Evolutionary conservation across 1,140 invertebrate species (phyloP), one percentile per base, ranked within the genome.

Genomic region (Ostrea denselamellosa): DNA sequence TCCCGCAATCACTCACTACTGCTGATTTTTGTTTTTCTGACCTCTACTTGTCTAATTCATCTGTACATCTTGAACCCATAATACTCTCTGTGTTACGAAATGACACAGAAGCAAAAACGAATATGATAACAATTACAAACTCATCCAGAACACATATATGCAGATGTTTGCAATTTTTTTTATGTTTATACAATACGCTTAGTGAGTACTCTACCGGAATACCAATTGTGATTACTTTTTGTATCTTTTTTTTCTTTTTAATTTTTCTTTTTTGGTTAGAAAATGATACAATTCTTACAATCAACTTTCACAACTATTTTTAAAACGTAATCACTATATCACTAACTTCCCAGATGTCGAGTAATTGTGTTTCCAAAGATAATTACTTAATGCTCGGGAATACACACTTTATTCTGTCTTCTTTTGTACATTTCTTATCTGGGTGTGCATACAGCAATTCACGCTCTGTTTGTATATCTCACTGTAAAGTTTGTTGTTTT

Each of bases 331-430:
- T 62, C 56, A n/a, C 17, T 14, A 12, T 77, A 28, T 68, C 22
- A 8, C 68, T 77, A 10, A 34, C 5, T 77, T 10, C 68, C 25
- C 68, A 77, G 68, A 77, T 77, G 56, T 19, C 2, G 56, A 62
- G 56, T 62, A 58, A 58, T 17, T 14, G 56, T 58, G 2, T 44
- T 77, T 77, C 28, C 68, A 8, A 7, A 28, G 68, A 34, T 77
- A 77, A 77, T 77, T 77, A 77, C 68, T 77, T 77, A 77, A 77
- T 77, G 28, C 17, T 77, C 68, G 14, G 68, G 68, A 28, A 25
- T 25, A 77, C 28, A 77, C 28, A 25, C 22, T 9, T 34, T 25
- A 12, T 8, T 34, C 3, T 22, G 34, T 77, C 14, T n/a, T 28
- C 28, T 14, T 77, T 28, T 28, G 25, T 25, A 14, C 17, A 77